A percentile compares a stretch with the other conserved stretches of the same genome.
Conservation (phyloP, 2,888 invertebrate genomes). For the Epirrita christyi region DNA sequence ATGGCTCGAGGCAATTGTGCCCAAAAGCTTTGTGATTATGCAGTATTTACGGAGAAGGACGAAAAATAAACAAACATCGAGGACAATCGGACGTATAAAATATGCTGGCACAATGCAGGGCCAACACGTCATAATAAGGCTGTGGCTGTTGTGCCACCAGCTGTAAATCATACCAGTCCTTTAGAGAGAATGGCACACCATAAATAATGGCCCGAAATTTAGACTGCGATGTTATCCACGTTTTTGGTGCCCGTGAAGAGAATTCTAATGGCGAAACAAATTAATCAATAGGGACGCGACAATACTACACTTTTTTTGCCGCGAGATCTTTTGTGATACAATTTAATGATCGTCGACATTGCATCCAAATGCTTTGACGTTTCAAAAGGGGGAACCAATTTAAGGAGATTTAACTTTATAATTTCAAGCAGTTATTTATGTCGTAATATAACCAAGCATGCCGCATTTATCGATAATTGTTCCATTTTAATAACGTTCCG, state of each 20-base stretch:
- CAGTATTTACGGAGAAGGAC: constrained; percentile 78
- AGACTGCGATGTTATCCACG: constrained; percentile 67
- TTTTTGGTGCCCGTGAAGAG: constrained; percentile 68
- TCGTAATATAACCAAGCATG: constrained; percentile 36
- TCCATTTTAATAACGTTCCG: constrained; percentile 64
- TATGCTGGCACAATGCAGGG: constrained; percentile 77
- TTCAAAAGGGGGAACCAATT: constrained; percentile 48
- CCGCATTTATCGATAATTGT: constrained; percentile 58
- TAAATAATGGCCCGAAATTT: constrained; percentile 78
- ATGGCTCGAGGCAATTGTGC: constrained; percentile 69
- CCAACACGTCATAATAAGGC: constrained; percentile 82
- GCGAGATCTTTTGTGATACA: constrained; percentile 53
- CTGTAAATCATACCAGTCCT: constrained; percentile 82
- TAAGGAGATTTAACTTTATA: constrained; percentile 34
- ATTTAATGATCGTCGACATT: constrained; percentile 52
- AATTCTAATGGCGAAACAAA: constrained; percentile 77
- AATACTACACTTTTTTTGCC: constrained; percentile 64
- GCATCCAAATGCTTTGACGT: constrained; percentile 42
- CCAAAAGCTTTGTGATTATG: constrained; percentile 71
- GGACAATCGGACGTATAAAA: constrained; percentile 78
- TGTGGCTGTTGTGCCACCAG: constrained; percentile 76
- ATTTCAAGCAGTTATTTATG: constrained; percentile 35
- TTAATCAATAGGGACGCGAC: constrained; percentile 75
- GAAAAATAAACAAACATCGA: constrained; percentile 81
- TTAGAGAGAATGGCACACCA: constrained; percentile 80